These are phyloP conservation scores for Blastomussa wellsi DNA, from an alignment of 92 coral and sea anemone species.

Conservation along the genomic window DNA sequence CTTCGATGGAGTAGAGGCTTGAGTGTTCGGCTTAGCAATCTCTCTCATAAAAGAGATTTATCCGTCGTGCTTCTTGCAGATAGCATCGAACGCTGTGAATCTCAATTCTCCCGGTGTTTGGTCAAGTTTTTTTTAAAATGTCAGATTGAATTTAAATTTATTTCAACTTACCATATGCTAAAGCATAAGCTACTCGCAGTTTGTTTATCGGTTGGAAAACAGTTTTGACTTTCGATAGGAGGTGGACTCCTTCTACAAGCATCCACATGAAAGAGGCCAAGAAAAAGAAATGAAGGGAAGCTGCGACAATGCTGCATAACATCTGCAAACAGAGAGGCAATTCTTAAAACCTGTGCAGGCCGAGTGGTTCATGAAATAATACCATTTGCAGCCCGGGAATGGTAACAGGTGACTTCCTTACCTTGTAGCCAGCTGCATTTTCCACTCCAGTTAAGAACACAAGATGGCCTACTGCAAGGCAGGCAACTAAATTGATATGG, in stretches of 20 bases:
- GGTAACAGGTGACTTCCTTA: background rate
- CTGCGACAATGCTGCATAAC: constrained; percentile 25
- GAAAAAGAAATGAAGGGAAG: constrained; percentile 28
- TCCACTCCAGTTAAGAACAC: constrained; percentile 23
- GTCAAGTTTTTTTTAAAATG: background rate
- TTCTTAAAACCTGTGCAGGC: no score
- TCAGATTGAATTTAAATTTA: background rate
- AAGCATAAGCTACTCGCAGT: background rate
- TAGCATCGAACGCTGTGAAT: background rate
- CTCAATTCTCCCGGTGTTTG: background rate
- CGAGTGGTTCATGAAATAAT: no score
- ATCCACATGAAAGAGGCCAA: constrained; percentile 37
- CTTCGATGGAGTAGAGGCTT: no score
- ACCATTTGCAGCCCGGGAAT: no score
- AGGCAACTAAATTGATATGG: constrained; percentile 22
- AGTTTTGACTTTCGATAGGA: constrained; percentile 19
- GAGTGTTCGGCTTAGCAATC: no score
- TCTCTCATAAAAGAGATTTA: no score
- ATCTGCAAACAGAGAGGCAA: background rate
- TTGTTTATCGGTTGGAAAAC: background rate
- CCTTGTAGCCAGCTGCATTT: background rate
- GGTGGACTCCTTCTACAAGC: constrained; percentile 38
- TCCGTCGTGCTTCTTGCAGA: no score
- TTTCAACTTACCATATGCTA: constrained; percentile 22
- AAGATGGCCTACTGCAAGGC: constrained; percentile 22